Conservation (phyloP, 2,797 vertebrate genomes). For the Halcyon leucocephala region DNA sequence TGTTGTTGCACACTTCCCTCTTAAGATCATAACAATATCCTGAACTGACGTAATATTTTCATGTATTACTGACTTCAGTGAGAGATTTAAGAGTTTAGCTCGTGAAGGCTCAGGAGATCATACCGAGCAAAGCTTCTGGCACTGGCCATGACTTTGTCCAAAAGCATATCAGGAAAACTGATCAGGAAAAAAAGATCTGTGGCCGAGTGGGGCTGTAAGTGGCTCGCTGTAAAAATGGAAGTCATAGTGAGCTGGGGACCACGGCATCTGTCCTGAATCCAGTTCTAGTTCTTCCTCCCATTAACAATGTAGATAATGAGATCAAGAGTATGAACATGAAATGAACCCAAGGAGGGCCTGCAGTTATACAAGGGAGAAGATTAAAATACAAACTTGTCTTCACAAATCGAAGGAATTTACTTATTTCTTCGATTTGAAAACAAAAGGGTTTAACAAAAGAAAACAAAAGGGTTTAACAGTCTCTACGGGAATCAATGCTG, state of each 20-base stretch:
- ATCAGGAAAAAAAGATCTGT: background rate
- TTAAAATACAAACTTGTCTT: background rate
- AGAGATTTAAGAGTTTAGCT: background rate
- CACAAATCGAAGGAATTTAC: background rate
- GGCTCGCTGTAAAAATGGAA: background rate
- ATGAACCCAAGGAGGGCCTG: background rate
- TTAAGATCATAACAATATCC: background rate
- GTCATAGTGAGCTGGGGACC: background rate
- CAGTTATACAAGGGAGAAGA: background rate
- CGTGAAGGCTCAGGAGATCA: background rate
- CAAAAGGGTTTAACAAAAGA: too few relatives aligned
- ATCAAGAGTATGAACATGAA: background rate
- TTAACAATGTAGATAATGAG: background rate
- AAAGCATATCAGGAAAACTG: background rate
- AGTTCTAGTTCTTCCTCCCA: background rate
- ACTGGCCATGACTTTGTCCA: background rate
- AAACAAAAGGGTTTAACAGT: background rate
- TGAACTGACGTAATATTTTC: background rate
- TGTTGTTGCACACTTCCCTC: background rate
- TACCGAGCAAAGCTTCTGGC: background rate
- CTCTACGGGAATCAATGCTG: background rate
- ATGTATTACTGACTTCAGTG: background rate
- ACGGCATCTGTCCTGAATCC: background rate
- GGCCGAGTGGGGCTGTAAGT: background rate
- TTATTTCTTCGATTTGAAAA: too few relatives aligned